Evolutionary conservation across 35 echinoderm and acorn worm genomes (phyloP), one percentile per base, ranked within the genome.

Genomic region (Apostichopus californicus): DNA sequence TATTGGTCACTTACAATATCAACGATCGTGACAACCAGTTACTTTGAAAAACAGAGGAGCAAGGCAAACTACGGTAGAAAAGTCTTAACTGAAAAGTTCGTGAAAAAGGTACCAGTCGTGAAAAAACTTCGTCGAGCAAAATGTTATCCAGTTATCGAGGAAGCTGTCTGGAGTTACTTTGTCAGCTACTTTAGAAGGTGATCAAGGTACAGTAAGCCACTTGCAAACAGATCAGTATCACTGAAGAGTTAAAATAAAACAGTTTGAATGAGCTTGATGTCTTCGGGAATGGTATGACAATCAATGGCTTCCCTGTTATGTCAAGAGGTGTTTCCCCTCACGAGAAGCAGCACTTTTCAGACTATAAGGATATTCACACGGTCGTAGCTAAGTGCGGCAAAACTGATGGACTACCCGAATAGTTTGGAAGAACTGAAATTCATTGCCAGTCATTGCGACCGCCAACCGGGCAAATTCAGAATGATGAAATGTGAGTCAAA

Each of bases 111-210:
- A 60, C 57, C 18, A 7, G 23, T 21, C 9, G 83, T 87, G 55
- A 87, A 61, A 56, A 18, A 8, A 25, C 9, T 1, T 87, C 24
- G 56, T 87, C 5, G 83, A 65, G 52, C 55, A 87, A 25, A 65
- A 65, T 25, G 57, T 87, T 87, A 17, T 87, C 2, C 87, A 87
- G 6, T 13, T 94, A 4, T 94, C 93, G 24, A 90, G 78, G 24
- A 78, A 55, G 68, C 73, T 78, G 15, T 56, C 89, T 55, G 5
- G 68, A 46, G 77, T 90, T 5, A 55, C 54, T 17, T 53, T 90
- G 5, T 61, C 86, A 88, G 60, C 54, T 3, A 55, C 72, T 5
- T 7, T 92, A 52, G 11, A 56, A 23, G 78, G 90, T 59, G 79
- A 92, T 28, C 1, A 28, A 28, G 26, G 1, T 28, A 28, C 54